These are phyloP conservation scores for Proales similis DNA, from an alignment of 1,140 invertebrate genomes.

Conservation along the genomic window DNA sequence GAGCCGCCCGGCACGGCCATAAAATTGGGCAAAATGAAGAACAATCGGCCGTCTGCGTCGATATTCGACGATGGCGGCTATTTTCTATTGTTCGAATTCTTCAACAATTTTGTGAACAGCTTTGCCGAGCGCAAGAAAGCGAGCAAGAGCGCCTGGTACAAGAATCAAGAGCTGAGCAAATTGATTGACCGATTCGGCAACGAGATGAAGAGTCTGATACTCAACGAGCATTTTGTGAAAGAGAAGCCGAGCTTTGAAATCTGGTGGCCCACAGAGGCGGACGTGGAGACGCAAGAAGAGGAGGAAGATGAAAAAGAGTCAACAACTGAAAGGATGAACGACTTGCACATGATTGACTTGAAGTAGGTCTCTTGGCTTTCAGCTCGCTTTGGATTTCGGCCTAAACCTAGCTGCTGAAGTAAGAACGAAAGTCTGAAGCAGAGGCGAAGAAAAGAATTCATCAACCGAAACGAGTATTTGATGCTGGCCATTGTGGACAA, in stretches of 20 bases:
- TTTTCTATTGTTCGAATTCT: conserved; percentile 33
- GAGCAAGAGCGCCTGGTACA: too few relatives aligned
- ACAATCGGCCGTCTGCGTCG: not conserved
- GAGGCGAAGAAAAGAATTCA: conserved; percentile 6
- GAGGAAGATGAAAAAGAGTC: conserved; percentile 14
- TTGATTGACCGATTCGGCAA: not conserved
- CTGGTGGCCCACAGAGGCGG: conserved; percentile 3
- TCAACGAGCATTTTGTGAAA: not conserved
- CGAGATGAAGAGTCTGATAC: conserved; percentile 1
- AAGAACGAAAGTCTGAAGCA: conserved; percentile 15
- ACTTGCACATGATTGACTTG: too few relatives aligned
- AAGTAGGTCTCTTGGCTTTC: too few relatives aligned
- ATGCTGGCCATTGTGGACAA: conserved; percentile 9
- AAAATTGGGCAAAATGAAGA: conserved; percentile 15
- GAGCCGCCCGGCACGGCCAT: conserved; percentile 18
- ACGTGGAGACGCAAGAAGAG: conserved; percentile 7
- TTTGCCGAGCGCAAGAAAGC: too few relatives aligned
- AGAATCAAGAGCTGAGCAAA: too few relatives aligned
- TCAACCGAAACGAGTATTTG: conserved; percentile 6
- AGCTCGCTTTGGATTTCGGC: not conserved
- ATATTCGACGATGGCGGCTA: conserved; percentile 12
- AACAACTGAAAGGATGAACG: too few relatives aligned
- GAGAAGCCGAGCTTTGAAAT: conserved; percentile 1
- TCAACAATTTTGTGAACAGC: conserved; percentile 2
- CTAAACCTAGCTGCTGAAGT: not conserved